Percentiles rank a stretch among this genome's conserved stretches.
Conservation (phyloP, 2,888 invertebrate species). For the Clepsis dumicolana region DNA sequence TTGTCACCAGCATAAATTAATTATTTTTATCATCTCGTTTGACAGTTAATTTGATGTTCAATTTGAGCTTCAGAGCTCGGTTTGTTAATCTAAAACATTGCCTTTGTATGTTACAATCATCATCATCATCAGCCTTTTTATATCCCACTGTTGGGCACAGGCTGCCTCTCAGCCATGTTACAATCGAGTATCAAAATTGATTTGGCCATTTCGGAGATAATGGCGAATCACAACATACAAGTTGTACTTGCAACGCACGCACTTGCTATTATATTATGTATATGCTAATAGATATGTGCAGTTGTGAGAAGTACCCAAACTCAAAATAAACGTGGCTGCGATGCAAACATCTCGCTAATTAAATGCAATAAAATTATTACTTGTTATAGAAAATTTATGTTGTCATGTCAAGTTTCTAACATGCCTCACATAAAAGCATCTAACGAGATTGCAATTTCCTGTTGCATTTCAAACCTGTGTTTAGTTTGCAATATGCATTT, state of each 20-base stretch:
- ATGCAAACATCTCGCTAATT: neutral
- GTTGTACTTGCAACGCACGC: no score
- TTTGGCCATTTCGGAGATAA: no score
- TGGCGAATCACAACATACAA: no score
- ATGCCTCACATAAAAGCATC: neutral
- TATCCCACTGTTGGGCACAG: no score
- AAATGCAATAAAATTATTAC: neutral
- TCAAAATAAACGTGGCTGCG: neutral
- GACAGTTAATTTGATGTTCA: slow-evolving; percentile 5
- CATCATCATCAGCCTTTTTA: no score
- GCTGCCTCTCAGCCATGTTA: no score
- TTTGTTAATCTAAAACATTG: neutral
- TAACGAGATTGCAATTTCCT: slow-evolving; percentile 4
- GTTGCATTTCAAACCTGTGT: neutral
- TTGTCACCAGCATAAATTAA: slow-evolving; percentile 25
- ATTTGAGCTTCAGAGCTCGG: neutral
- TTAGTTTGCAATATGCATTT: slow-evolving; percentile 3
- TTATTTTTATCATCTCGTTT: slow-evolving; percentile 22
- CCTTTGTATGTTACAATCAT: neutral
- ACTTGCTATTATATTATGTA: no score
- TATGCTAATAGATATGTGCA: no score
- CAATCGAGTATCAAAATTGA: no score
- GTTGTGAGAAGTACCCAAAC: no score
- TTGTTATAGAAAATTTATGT: neutral
- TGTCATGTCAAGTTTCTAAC: neutral